A percentile compares a stretch with the other conserved stretches of the same genome.
Conservation (phyloP, 2,797 vertebrate species). For the Sebastes matsubarae region DNA sequence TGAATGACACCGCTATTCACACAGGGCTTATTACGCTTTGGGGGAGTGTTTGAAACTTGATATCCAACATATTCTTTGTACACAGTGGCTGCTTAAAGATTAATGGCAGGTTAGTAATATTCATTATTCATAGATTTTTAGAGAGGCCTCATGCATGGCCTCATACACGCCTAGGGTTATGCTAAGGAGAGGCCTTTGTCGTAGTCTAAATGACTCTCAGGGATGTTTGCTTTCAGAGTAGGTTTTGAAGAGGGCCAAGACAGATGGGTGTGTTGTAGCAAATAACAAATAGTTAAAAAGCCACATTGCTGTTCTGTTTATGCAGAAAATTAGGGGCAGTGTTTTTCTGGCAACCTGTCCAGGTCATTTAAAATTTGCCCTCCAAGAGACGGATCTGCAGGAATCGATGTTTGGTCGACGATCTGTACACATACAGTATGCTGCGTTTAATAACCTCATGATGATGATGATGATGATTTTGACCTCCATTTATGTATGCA, state of each 20-base stretch:
- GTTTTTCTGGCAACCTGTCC: background rate
- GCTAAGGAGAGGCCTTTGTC: constrained; percentile 64
- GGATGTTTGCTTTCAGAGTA: constrained; percentile 31
- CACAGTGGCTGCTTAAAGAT: constrained; percentile 81
- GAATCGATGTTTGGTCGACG: too few species aligned
- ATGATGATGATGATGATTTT: background rate
- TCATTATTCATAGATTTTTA: constrained; percentile 83
- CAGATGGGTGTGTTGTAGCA: background rate
- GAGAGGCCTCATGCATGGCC: constrained; percentile 69
- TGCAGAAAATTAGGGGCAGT: background rate
- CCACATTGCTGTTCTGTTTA: background rate
- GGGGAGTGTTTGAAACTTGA: constrained; percentile 77
- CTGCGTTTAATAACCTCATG: too few species aligned
- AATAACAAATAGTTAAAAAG: constrained; percentile 10
- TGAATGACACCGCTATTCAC: constrained; percentile 70
- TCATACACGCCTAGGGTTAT: constrained; percentile 53
- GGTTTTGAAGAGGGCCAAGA: constrained; percentile 16
- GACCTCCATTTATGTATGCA: background rate
- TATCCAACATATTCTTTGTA: constrained; percentile 77
- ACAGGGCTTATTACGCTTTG: constrained; percentile 56
- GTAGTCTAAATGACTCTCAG: constrained; percentile 39
- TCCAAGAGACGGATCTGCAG: background rate
- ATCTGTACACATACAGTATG: too few species aligned
- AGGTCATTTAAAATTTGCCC: background rate
- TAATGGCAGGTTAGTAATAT: constrained; percentile 85